Evolutionary conservation across 2,113 vertebrate species (phyloP).

Genomic region (Eidolon helvum): DNA sequence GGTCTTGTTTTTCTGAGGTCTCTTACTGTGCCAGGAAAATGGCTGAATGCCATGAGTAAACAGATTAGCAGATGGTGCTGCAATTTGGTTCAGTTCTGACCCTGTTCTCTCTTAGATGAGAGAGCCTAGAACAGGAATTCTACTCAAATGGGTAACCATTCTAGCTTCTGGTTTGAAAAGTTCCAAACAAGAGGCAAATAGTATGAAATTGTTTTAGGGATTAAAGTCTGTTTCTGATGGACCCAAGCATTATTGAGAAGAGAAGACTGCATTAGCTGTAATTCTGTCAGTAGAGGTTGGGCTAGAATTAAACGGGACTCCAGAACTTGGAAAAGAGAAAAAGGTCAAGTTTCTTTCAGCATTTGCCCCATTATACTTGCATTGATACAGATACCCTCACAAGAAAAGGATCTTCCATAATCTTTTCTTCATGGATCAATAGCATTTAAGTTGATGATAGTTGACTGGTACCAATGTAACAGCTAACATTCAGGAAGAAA

Average conservation of each 20-base stretch:
- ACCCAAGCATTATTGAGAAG: constrained; percentile 7
- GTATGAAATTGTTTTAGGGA: neutral
- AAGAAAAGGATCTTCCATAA: constrained; percentile 33
- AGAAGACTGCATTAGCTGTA: neutral
- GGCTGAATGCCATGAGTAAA: constrained; percentile 38
- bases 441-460: neutral
- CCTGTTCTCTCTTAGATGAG: neutral
- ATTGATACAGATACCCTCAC: neutral
- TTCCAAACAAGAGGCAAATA: constrained; percentile 33
- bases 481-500: neutral
- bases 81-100: constrained; percentile 50
- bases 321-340: constrained; percentile 5
- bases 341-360: constrained; percentile 26
- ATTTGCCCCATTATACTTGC: constrained; percentile 16
- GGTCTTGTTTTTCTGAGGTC: constrained; percentile 36
- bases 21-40: constrained; percentile 45
- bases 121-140: neutral
- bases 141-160: neutral
- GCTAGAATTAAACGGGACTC: neutral
- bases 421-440: constrained; percentile 33
- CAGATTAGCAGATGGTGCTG: constrained; percentile 23
- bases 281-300: constrained; percentile 18
- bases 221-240: neutral
- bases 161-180: constrained; percentile 13
- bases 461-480: constrained; percentile 15